Evolutionary conservation across 2,113 vertebrate species (phyloP), one percentile per base, ranked within the genome.

Genomic region (Sisor rabdophorus): DNA sequence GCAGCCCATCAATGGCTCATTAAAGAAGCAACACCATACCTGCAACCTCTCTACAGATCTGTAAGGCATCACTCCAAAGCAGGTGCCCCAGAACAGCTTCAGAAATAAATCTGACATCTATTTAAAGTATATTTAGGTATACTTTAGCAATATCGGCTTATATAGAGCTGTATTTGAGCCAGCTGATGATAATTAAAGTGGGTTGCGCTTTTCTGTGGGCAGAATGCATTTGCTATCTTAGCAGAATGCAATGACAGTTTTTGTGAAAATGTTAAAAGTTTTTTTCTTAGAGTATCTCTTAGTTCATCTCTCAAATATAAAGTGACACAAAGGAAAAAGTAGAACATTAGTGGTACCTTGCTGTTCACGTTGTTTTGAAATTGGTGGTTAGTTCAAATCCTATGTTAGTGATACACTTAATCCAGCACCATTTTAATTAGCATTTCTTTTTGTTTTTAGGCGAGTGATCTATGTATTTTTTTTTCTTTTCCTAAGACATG

Each of bases 351-450:
- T 11, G 28, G 40, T 77, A 19, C 54, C 75, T 59, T 4, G 4
- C 75, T 69, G 16, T 56, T 59, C 28, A 32, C 48, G 16, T 76
- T 44, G 40, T 68, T 76, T 65, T 77, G 40, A 36, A 59, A 60
- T 17, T 60, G 20, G 44, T 70, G 10, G 24, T 36, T 52, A 70
- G 15, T 50, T 50, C 48, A 17, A 32, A 28, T 40, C 63, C 24
- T 47, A 15, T 70, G 75, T 76, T 53, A 64, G 22, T 63, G 26
- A 55, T 65, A 48, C 44, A 28, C 28, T 69, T 24, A 59, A 26
- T 76, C 7, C 40, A 59, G 50, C 75, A 60, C 55, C 24, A 59
- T 69, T 77, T 77, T 77, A 76, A 22, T 77, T 52, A 76, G 40
- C 65, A 70, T 77, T 77, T 77, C 60, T 70, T 24, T 44, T 60